phyloP scores from a whole-genome alignment of 2,797 vertebrate species.

The Coccyzus lansbergi region DNA sequence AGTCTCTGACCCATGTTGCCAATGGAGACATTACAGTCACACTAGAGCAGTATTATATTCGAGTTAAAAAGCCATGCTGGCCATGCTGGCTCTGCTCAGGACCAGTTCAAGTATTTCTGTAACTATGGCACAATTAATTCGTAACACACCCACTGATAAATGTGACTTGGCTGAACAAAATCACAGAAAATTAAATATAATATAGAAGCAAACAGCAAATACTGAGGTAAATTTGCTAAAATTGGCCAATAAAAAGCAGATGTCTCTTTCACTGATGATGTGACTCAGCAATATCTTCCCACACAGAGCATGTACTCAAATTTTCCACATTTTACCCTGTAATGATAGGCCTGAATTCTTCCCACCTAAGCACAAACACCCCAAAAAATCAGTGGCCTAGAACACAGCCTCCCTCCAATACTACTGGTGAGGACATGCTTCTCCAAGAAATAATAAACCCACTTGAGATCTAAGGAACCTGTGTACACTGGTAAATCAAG shows the following conservation, averaged over 20 bases:
- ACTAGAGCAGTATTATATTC: neutral
- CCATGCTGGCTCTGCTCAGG: neutral
- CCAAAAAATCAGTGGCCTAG: neutral
- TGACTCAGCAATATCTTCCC: neutral
- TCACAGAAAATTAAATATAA: neutral
- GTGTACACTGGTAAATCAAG: neutral
- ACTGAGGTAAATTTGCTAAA: neutral
- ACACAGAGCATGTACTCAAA: neutral
- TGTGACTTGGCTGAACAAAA: neutral
- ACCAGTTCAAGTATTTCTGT: neutral
- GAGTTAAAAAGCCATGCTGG: neutral
- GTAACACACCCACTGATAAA: neutral
- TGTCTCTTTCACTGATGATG: neutral
- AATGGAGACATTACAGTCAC: neutral
- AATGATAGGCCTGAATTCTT: neutral
- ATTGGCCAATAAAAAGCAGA: neutral
- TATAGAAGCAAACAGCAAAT: neutral
- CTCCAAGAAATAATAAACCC: neutral
- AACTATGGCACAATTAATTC: neutral
- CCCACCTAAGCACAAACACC: neutral
- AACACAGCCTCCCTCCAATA: neutral
- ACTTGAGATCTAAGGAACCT: neutral
- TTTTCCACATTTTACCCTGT: neutral
- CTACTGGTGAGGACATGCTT: neutral
- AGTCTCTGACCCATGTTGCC: neutral